phyloP scores from a whole-genome alignment of 2,113 vertebrate genomes.

The Pygoscelis antarcticus region DNA sequence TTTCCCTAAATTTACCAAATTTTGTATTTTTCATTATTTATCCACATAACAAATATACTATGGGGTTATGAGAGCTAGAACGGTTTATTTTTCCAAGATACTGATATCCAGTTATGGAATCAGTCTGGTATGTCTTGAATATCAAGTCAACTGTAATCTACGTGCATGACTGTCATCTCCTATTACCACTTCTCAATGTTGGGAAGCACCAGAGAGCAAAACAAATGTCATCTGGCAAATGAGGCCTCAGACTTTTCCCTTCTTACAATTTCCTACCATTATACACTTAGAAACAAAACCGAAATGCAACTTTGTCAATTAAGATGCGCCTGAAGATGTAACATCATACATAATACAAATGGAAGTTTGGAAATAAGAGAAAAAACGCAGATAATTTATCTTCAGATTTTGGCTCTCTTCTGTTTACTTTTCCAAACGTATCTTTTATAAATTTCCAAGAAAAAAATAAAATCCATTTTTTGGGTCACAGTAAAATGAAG shows the following conservation, averaged over 20 bases:
- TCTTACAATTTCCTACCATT: not conserved
- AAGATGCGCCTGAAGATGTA: not conserved
- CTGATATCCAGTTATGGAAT: not conserved
- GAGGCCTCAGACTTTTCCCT: not conserved
- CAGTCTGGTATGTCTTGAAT: not conserved
- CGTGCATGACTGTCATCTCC: fast-evolving
- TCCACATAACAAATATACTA: not conserved
- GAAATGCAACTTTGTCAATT: not conserved
- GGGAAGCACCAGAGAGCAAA: not conserved
- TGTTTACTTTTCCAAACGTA: not conserved
- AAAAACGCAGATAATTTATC: not conserved
- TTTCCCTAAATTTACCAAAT: not conserved
- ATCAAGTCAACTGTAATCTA: not conserved
- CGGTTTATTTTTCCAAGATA: not conserved
- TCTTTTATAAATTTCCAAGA: not conserved
- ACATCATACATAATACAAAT: not conserved
- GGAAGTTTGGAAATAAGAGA: not conserved
- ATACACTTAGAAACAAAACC: not conserved
- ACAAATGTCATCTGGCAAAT: not conserved
- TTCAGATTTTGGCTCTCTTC: not conserved
- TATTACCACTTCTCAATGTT: fast-evolving
- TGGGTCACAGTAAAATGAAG: not conserved
- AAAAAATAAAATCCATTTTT: not conserved
- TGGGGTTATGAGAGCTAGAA: not conserved
- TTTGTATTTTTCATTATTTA: not conserved